Conservation (phyloP, 1,140 invertebrate genomes). For the Meloidogyne chitwoodi region DNA sequence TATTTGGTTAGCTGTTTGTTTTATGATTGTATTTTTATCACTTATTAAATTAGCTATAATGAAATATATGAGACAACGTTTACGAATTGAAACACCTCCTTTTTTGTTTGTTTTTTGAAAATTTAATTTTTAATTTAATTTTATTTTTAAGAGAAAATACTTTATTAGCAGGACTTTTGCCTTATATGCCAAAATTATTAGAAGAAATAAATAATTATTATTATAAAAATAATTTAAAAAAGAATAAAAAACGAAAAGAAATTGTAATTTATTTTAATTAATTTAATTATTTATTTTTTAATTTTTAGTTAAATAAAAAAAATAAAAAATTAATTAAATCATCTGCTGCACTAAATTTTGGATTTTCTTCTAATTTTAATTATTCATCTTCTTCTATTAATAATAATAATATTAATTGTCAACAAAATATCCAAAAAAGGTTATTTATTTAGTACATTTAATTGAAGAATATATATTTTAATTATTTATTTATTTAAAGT, state of each 20-base stretch:
- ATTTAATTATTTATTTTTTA: too few relatives aligned
- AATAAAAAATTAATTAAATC: constrained; percentile 1
- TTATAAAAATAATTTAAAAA: background rate
- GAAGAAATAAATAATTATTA: background rate
- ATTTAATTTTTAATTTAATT: background rate
- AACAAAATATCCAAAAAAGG: background rate
- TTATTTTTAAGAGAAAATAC: background rate
- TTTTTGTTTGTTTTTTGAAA: background rate
- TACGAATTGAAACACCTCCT: constrained; percentile 23
- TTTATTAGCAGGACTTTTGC: background rate
- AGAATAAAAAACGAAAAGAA: background rate
- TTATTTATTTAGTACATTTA: background rate
- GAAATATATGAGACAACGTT: constrained; percentile 56
- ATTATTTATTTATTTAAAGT: background rate
- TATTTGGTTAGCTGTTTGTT: constrained; percentile 80
- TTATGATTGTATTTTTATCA: constrained; percentile 59
- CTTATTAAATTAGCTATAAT: constrained; percentile 58
- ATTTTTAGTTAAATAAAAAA: background rate
- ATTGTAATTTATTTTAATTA: background rate
- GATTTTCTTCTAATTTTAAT: background rate
- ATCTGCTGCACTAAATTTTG: background rate
- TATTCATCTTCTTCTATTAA: background rate
- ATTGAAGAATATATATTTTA: background rate
- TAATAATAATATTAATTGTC: background rate
- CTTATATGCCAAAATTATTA: background rate